Evolutionary conservation across 2,797 vertebrate species (phyloP), one percentile per base, ranked within the genome.

Genomic region (Acanthis flammea): DNA sequence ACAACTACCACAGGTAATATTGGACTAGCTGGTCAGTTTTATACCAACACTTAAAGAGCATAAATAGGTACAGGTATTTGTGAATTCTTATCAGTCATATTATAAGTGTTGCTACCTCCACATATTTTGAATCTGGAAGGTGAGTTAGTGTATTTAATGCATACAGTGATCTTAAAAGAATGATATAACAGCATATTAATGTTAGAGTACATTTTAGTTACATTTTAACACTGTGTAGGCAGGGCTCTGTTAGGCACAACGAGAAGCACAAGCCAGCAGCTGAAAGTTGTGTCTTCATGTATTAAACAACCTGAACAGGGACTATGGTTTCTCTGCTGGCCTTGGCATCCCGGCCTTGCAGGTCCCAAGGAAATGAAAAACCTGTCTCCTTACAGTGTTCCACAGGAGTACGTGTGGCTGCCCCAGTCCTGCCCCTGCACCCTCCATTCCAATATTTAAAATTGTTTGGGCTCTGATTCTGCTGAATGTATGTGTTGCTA

Each of bases 341-440:
- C 23, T 48, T 39, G 65, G 9, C n/a, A 24, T 23, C 22, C 22
- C 19, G 67, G 28, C 41, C 57, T 35, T 54, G 41, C 27, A 47
- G 39, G 50, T 42, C 7, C 21, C 16, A 12, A 24, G 55, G 41
- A 35, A 22, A 5, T 11, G 3, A 30, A 25, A n/a, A 19, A 4
- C 10, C 11, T 17, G 5, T 9, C 28, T 24, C 11, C 9, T 2
- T 10, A 6, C 23, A 9, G 28, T 8, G 30, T 50, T 44, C 14
- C 22, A 23, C 19, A 14, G 23, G 2, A 6, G 3, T 2, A 5
- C 3, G 11, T 25, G 24, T 17, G 60, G 3, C 33, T 31, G 25
- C n/a, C 14, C 28, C 21, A 10, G 2, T 35, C 33, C 28, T 0
- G 0, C 16, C 11, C 11, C 0, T 10, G 22, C 0, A 1, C 7